A percentile compares a stretch with the other conserved stretches of the same genome.
Conservation (phyloP, 2,113 vertebrate genomes). For the Fulmarus glacialis region DNA sequence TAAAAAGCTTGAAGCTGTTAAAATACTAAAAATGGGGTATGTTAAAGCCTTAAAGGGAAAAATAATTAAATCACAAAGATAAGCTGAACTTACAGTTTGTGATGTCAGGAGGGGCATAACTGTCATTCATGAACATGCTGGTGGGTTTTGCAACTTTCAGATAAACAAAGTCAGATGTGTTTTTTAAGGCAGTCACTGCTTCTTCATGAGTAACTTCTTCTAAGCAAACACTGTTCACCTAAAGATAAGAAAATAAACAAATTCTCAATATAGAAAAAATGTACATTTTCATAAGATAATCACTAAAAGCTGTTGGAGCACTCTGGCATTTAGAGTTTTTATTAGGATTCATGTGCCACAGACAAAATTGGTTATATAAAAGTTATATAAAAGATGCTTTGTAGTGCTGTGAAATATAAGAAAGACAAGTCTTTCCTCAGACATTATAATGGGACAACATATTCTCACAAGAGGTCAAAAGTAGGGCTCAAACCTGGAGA, state of each 20-base stretch:
- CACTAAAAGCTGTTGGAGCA: background rate
- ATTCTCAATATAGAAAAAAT: background rate
- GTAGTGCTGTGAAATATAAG: background rate
- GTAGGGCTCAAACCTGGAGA: background rate
- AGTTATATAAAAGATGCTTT: background rate
- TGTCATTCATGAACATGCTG: slow-evolving; percentile 95
- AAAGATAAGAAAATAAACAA: background rate
- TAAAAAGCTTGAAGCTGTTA: background rate
- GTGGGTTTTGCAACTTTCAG: slow-evolving; percentile 97
- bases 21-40: background rate
- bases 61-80: background rate
- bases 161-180: slow-evolving; percentile 95
- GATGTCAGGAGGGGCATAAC: slow-evolving; percentile 90
- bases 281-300: background rate
- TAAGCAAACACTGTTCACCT: slow-evolving; percentile 94
- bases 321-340: background rate
- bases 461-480: background rate
- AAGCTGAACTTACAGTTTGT: slow-evolving; percentile 88
- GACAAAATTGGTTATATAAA: background rate
- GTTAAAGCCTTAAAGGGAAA: background rate
- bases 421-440: background rate
- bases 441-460: background rate
- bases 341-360: background rate
- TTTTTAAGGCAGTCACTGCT: slow-evolving; percentile 98
- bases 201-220: slow-evolving; percentile 98